Base-by-base conservation (phyloP, 2,113 vertebrate genomes). In the Cygnus atratus region DNA sequence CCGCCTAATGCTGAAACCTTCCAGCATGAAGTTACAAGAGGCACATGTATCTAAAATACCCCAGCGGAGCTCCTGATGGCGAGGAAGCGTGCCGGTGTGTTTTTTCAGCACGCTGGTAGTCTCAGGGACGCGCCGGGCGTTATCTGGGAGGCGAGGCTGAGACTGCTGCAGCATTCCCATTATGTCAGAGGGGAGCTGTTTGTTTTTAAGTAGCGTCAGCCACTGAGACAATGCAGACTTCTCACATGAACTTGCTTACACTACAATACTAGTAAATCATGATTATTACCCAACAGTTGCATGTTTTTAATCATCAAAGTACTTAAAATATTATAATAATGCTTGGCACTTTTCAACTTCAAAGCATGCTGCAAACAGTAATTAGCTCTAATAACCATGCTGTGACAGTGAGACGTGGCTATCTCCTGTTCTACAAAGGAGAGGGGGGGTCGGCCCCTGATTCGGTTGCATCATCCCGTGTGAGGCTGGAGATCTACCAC, bases 281-380 rank as follows among this genome's bases (percentile, higher is more conserved):
- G 44, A 52, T 87, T 76, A 67, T 87, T 91, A 77, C 93, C 88
- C 90, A 93, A 94, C 7, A 20, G 44, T 57, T 93, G 92, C 11
- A 1, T 92, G 95, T 48, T 95, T 95, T 93, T 84, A 73, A 82
- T 95, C 91, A 91, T 95, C 92, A 91, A 83, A 96, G 95, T 92
- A 35, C 81, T 96, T 94, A 58, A 95, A 95, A 93, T 94, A 95
- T 85, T 94, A 68, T 85, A 94, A 93, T 96, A 95, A 93, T 67
- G 95, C 77, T 66, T 71, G 67, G 87, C 81, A 84, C 86, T 95
- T 94, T 65, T 31, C 35, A 89, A 87, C 93, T 96, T 96, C 96
- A 93, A 95, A 96, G 95, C 58, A 3, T 0, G 3, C 80, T 87
- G 88, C 92, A 76, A 52, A 33, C 84, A 83, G 88, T 94, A 91